These are phyloP conservation scores for Selene dorsalis DNA, from an alignment of 2,797 vertebrate species.

Conservation along the genomic window DNA sequence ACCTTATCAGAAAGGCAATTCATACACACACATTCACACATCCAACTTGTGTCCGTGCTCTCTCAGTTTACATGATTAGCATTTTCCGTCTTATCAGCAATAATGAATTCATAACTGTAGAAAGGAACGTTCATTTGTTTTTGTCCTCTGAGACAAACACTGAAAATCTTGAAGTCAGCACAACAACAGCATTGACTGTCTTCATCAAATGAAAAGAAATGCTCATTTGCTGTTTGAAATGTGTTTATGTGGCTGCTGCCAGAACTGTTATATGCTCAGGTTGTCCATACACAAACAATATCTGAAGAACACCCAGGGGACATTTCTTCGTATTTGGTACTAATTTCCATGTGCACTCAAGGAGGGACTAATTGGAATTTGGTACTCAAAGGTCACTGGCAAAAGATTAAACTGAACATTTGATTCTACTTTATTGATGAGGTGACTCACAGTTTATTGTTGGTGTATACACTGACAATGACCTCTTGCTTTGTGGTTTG, in stretches of 20 bases:
- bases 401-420: not conserved
- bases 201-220: slow-evolving; percentile 42
- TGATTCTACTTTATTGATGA: slow-evolving; percentile 32
- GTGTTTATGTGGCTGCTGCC: not conserved
- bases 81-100: slow-evolving; percentile 49
- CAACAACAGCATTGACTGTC: slow-evolving; percentile 33
- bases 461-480: slow-evolving; percentile 12
- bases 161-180: slow-evolving; percentile 37
- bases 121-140: slow-evolving; percentile 56
- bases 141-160: slow-evolving; percentile 49
- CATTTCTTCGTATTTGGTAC: not conserved
- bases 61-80: slow-evolving; percentile 50
- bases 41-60: slow-evolving; percentile 19
- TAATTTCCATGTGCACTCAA: not conserved
- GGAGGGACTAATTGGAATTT: not conserved
- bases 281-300: not conserved
- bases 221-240: slow-evolving; percentile 30
- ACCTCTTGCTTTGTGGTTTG: not conserved
- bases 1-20: not conserved
- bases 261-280: too few species aligned
- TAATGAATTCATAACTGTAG: slow-evolving; percentile 59
- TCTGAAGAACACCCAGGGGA: not conserved
- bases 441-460: slow-evolving; percentile 11
- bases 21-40: not conserved
- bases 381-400: not conserved